phyloP scores from a whole-genome alignment of 2,797 vertebrate species.

The Echeneis naucrates region DNA sequence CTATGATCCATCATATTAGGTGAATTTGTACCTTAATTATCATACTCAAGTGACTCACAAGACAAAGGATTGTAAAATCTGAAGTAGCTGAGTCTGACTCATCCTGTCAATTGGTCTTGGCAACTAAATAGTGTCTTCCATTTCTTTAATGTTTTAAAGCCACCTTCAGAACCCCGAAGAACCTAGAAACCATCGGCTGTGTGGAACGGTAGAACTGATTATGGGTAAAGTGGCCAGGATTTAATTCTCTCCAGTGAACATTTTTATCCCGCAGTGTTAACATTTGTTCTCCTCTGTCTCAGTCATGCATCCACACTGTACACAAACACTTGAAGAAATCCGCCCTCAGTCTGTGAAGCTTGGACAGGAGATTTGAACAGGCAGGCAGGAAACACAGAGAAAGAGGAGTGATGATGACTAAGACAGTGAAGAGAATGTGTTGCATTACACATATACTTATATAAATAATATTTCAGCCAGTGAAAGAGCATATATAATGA shows the following conservation, averaged over 20 bases:
- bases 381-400: slow-evolving; percentile 1
- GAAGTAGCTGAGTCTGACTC: background rate
- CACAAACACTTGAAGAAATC: background rate
- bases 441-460: too few relatives aligned
- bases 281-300: slow-evolving; percentile 10
- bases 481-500: too few relatives aligned
- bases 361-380: background rate
- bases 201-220: background rate
- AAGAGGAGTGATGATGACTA: background rate
- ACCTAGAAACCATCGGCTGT: background rate
- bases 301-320: slow-evolving; percentile 4
- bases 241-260: slow-evolving; percentile 7
- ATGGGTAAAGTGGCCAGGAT: background rate
- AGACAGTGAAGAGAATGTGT: background rate
- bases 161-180: background rate
- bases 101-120: background rate
- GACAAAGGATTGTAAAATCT: background rate
- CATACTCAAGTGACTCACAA: background rate
- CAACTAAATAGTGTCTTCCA: background rate
- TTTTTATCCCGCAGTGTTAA: background rate
- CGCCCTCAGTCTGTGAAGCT: background rate
- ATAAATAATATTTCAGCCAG: too few relatives aligned
- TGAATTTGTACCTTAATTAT: too few relatives aligned
- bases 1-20: background rate
- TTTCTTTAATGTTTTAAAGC: background rate